Base-by-base conservation (phyloP, 2,888 invertebrate species). In the Stenurella melanura region DNA sequence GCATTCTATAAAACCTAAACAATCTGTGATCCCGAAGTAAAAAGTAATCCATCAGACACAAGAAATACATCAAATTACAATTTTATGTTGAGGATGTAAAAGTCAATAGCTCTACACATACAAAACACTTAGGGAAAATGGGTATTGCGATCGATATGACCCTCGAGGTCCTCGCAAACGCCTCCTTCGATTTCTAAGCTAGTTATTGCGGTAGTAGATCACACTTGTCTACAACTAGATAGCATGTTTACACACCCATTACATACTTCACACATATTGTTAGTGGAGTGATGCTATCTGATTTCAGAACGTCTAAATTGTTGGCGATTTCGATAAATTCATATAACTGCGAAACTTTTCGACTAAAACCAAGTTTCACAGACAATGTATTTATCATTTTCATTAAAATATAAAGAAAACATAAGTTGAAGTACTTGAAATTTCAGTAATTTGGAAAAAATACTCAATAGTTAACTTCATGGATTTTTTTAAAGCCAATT, bases 51-150 rank as follows among this genome's bases (percentile, higher is more conserved):
- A 74, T 77, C 77, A 77, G 56, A 19, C 26, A 21, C 54, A 56
- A 50, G 21, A 26, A 70, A 42, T 63, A 77, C 77, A 72, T 69
- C 73, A 57, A 74, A 76, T 78, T 73, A 70, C 78, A 70, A 78
- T 74, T 74, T 78, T 74, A 78, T 73, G 72, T 56, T 30, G 38
- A 60, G 76, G 71, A 60, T 71, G 78, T 78, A 78, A 78, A 78
- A 76, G 76, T 74, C 71, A 74, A 78, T 74, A 61, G 76, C 67
- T 50, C 72, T 76, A 78, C 75, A 73, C 73, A 63, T 74, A 61
- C 73, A 64, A 69, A 68, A 71, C 75, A 75, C 78, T 78, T 75
- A 75, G 60, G 50, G 74, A 68, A 77, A 77, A 77, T 77, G 71
- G 71, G 64, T 42, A 60, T 38, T 11, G 73, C 56, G 67, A 76